A percentile compares a stretch with the other conserved stretches of the same genome.
phyloP scores from a whole-genome alignment of 2,888 invertebrate species.

The Catocala sponsa region DNA sequence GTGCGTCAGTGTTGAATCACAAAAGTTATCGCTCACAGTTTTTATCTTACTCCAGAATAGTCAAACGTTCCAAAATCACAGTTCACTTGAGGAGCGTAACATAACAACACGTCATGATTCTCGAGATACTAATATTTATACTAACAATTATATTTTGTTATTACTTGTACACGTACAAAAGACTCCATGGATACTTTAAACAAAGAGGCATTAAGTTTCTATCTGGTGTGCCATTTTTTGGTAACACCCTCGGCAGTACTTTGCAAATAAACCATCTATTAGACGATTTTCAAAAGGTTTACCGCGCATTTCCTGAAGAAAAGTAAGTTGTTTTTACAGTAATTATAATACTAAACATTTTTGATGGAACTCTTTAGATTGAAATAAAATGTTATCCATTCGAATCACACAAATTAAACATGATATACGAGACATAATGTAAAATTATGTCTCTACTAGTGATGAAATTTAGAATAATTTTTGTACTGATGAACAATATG shows the following conservation, averaged over 20 bases:
- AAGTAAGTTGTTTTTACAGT: slow-evolving; percentile 1
- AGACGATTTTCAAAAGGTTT: slow-evolving; percentile 38
- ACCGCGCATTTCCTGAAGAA: slow-evolving; percentile 68
- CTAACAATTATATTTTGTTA: slow-evolving; percentile 38
- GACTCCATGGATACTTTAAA: slow-evolving; percentile 56
- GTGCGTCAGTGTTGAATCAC: too few species aligned
- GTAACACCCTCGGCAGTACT: slow-evolving; percentile 24
- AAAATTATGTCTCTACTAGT: too few species aligned
- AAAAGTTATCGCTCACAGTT: too few species aligned
- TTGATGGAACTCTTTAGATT: too few species aligned
- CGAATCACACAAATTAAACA: too few species aligned
- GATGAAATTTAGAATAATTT: too few species aligned
- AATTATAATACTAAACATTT: too few species aligned
- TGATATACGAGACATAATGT: too few species aligned
- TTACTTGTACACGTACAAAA: slow-evolving; percentile 53
- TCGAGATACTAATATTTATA: slow-evolving; percentile 15
- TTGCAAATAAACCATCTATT: slow-evolving; percentile 2
- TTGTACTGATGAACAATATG: too few species aligned
- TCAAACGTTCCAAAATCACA: not conserved
- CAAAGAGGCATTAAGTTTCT: slow-evolving; percentile 60
- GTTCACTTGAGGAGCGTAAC: not conserved
- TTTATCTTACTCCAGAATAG: too few species aligned
- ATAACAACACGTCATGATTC: slow-evolving; percentile 3
- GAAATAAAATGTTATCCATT: too few species aligned
- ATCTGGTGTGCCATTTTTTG: slow-evolving; percentile 47